Base-by-base conservation (phyloP, 2,113 vertebrate species). In the Promerops cafer region DNA sequence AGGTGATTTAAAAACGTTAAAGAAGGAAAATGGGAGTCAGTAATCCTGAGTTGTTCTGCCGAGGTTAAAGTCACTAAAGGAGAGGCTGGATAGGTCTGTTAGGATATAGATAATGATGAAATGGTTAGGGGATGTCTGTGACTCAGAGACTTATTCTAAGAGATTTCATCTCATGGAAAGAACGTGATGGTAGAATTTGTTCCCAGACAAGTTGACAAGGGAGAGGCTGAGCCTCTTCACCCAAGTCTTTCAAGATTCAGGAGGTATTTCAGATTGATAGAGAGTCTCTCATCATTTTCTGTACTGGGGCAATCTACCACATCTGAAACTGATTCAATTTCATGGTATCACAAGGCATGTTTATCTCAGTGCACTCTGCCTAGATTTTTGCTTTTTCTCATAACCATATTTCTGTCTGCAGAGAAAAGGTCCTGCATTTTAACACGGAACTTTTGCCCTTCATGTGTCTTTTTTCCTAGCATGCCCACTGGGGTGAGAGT, bases 321-420 rank as follows among this genome's bases (percentile, higher is more conserved):
- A 83, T 94, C 76, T 95, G 93, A 88, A 97, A 92, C 71, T 21
- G 68, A 96, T 88, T 92, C 64, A 88, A 85, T 96, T 94, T 94
- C 90, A 91, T 87, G 77, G 79, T 90, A 64, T 70, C 85, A 88
- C 52, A 78, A 93, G 40, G 13, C 69, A 49, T 0, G 1, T 12
- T 89, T 85, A 81, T 81, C 33, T 50, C 92, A 33, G n/a, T 30
- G 56, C 61, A 47, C 23, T 88, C 76, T 94, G 47, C 24, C 39
- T 52, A 56, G 17, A 22, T 63, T 94, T 94, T 95, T 88, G 13
- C 24, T 90, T 88, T 94, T 86, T 78, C 93, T 90, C 44, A 64
- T 90, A 94, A 40, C 27, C 27, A 75, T 88, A 83, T 75, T 96
- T 93, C 68, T 94, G 56, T 74, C 60, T 88, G 44, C 47, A 81